These are phyloP conservation scores for Parnassius glacialis DNA, from an alignment of 2,888 invertebrate genomes.

Conservation along the genomic window DNA sequence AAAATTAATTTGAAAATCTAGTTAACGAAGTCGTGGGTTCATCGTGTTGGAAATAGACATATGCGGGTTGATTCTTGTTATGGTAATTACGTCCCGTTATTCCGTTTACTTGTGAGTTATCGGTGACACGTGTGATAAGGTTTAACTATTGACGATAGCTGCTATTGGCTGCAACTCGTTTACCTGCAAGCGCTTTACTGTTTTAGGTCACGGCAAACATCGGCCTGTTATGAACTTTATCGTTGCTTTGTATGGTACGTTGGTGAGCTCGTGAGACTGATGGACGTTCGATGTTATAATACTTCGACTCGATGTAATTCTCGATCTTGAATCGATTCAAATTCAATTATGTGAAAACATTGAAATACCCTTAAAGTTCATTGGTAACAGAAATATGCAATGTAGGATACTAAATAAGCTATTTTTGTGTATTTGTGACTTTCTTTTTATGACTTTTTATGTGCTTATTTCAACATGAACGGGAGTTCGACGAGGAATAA, in stretches of 20 bases:
- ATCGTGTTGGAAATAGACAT: not conserved
- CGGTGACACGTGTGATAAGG: constrained; percentile 22
- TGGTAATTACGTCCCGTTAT: constrained; percentile 20
- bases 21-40: no score
- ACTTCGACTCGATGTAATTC: constrained; percentile 10
- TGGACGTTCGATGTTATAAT: not conserved
- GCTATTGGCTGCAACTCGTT: constrained; percentile 7
- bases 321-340: not conserved
- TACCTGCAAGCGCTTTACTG: constrained; percentile 2
- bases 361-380: constrained; percentile 4
- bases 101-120: constrained; percentile 9
- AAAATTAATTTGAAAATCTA: no score
- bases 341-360: not conserved
- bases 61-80: constrained; percentile 17
- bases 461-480: no score
- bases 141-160: constrained; percentile 25
- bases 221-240: constrained; percentile 15
- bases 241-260: not conserved
- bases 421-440: no score
- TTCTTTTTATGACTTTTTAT: no score
- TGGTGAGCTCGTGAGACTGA: no score
- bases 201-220: constrained; percentile 23
- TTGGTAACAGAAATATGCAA: no score
- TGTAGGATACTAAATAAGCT: no score
- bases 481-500: no score